Conservation (phyloP, 2,888 invertebrate species). For the Sarcophaga carnaria region DNA sequence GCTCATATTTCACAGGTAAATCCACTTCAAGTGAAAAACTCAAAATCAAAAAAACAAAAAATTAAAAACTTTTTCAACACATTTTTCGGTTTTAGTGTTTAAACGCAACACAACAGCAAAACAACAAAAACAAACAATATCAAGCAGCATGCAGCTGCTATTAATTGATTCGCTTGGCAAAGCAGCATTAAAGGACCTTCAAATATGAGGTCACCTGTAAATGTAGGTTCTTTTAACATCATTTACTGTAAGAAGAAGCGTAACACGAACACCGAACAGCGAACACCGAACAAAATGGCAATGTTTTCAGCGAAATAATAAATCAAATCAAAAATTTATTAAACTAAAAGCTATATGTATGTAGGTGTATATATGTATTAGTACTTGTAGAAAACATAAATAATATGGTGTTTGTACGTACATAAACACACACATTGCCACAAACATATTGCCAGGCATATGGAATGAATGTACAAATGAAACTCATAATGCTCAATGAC, state of each 20-base stretch:
- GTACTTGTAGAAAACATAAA: no score
- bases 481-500: constrained; percentile 8
- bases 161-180: not conserved
- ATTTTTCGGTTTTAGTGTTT: not conserved
- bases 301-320: not conserved
- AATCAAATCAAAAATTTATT: constrained; percentile 28
- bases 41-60: no score
- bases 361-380: no score
- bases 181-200: not conserved
- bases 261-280: not conserved
- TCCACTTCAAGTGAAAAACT: not conserved
- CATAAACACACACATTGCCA: not conserved
- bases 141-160: not conserved
- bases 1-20: not conserved
- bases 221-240: not conserved
- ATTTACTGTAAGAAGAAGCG: not conserved
- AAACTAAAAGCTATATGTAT: not conserved
- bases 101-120: not conserved
- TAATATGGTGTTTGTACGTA: not conserved
- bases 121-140: not conserved
- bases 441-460: not conserved
- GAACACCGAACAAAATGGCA: not conserved
- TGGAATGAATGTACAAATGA: not conserved
- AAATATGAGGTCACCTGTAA: not conserved
- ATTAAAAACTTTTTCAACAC: not conserved